These are phyloP conservation scores for Alcis repandata DNA, from an alignment of 2,888 invertebrate species.

Conservation along the genomic window DNA sequence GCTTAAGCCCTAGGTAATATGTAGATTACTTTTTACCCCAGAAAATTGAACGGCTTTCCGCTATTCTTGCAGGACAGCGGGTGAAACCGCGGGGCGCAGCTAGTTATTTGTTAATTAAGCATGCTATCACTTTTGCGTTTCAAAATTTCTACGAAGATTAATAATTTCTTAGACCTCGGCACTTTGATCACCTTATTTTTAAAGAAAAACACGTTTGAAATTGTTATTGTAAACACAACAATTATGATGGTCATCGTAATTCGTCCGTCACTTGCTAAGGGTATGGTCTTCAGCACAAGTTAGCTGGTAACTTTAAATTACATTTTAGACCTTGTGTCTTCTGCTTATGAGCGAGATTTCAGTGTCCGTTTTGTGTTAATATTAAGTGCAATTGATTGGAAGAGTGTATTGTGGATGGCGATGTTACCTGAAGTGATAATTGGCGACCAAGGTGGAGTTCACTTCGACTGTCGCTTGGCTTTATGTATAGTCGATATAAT, in stretches of 20 bases:
- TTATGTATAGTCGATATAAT: not conserved
- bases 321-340: conserved; percentile 14
- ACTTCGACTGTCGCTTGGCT: not conserved
- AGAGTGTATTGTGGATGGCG: conserved; percentile 17
- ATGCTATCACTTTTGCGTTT: not conserved
- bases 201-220: conserved; percentile 29
- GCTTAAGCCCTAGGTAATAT: no score
- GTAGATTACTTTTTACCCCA: no score
- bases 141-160: not conserved
- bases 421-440: conserved; percentile 39
- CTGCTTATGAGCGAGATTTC: conserved; percentile 21
- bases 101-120: no score
- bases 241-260: conserved; percentile 40
- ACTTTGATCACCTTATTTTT: conserved; percentile 18
- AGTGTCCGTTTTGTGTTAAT: conserved; percentile 1
- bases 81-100: no score
- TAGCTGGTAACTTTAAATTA: conserved; percentile 1
- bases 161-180: not conserved
- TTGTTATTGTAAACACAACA: conserved; percentile 34
- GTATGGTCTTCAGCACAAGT: conserved; percentile 20
- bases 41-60: no score
- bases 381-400: conserved; percentile 10
- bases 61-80: no score
- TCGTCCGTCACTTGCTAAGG: conserved; percentile 34
- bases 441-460: conserved; percentile 35